Base-by-base conservation (phyloP, 1,140 invertebrate species). In the Cyphomyrmex costatus region DNA sequence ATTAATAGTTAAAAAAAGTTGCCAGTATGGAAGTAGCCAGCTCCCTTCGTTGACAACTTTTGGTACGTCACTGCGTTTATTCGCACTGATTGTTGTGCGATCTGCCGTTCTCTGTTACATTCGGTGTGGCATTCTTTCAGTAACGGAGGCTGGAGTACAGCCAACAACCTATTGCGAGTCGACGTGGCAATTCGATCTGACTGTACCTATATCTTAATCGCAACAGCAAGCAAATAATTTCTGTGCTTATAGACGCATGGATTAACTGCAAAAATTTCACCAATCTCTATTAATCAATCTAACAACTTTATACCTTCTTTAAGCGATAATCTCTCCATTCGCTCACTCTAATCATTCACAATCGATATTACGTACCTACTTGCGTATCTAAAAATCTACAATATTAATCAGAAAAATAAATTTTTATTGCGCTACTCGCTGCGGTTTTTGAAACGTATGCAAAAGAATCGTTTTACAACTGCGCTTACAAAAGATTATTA, bases 91-190 rank as follows among this genome's bases (percentile, higher is more conserved):
- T 74, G 53, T 74, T 74, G 53, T 73, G 46, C 80, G 80, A 58
- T 58, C 80, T 76, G 53, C 70, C 53, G 71, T 77, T 85, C 46
- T 77, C 58, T 61, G 82, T 63, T 77, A 74, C 71, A 85, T 56
- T 71, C 79, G 79, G 79, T 49, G 46, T 74, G 56, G 56, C 58
- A 77, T 85, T 85, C 71, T 85, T 85, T 63, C 14, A 49, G 71
- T 77, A 85, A 76, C 60, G 60, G 58, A 77, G 82, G 8, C 68
- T 77, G 51, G 82, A 63, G 30, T 70, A 42, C 60, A 53, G 71
- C 49, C 60, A 77, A 76, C 51, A 76, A 63, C 60, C 53, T 36
- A 85, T 77, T 76, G 51, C 82, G 60, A 68, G 16, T 27, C 61
- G 77, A 68, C 63, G 58, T 46, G 30, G 36, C 77, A 49, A 79